Evolutionary conservation across 2,888 invertebrate species (phyloP).

Genomic region (Xylocampa areola): DNA sequence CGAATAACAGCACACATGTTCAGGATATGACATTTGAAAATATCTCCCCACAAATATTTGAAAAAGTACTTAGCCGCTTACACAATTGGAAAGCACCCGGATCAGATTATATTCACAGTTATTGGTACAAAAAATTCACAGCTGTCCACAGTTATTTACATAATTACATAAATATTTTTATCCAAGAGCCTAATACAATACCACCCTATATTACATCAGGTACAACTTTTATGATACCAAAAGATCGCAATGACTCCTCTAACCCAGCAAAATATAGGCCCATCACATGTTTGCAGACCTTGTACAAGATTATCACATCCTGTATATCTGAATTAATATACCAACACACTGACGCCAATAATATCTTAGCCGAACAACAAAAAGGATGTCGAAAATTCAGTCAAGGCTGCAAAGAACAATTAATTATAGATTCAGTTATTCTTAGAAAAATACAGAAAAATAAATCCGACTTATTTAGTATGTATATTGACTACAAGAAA

Average conservation of each 20-base stretch:
- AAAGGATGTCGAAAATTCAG: too few relatives aligned
- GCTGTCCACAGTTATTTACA: too few relatives aligned
- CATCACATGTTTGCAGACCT: too few relatives aligned
- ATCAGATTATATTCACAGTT: too few relatives aligned
- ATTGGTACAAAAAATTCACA: too few relatives aligned
- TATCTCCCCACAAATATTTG: constrained; percentile 8
- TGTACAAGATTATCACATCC: constrained; percentile 15
- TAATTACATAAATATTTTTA: too few relatives aligned
- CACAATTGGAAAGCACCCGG: too few relatives aligned
- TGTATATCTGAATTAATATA: constrained; percentile 14
- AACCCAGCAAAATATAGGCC: constrained; percentile 20
- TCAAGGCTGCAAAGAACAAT: too few relatives aligned
- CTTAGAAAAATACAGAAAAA: constrained; percentile 6
- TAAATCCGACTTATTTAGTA: constrained; percentile 14
- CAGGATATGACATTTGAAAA: constrained; percentile 5
- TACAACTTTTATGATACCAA: constrained; percentile 20
- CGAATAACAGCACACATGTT: neutral
- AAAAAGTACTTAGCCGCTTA: neutral
- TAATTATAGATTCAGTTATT: constrained; percentile 26
- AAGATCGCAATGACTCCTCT: constrained; percentile 6
- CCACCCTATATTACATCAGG: constrained; percentile 10
- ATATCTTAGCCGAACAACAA: constrained; percentile 9
- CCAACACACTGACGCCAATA: constrained; percentile 5
- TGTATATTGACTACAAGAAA: too few relatives aligned
- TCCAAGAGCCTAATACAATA: neutral